Percentiles rank a stretch among this genome's conserved stretches.
phyloP scores from a whole-genome alignment of 2,113 vertebrate species.

The Piaya cayana region DNA sequence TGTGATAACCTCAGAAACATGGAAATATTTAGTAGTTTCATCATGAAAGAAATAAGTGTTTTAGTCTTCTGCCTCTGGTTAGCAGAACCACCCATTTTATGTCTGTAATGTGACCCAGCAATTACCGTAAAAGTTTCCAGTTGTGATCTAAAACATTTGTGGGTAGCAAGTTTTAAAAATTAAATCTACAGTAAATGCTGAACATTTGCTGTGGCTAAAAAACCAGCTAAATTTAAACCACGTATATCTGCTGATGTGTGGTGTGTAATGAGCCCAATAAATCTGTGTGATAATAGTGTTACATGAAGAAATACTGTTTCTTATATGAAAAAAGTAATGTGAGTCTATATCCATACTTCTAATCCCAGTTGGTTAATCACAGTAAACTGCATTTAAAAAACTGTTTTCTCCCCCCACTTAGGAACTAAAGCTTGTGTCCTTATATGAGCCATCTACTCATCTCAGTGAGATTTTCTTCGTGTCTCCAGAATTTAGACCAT shows the following conservation, averaged over 20 bases:
- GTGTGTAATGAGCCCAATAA: neutral
- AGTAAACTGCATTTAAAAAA: neutral
- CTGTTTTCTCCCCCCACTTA: neutral
- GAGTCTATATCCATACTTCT: neutral
- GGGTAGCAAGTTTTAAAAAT: slow-evolving; percentile 16
- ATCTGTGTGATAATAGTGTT: neutral
- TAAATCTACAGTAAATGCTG: neutral
- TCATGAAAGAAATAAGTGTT: slow-evolving; percentile 22
- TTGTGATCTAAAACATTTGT: slow-evolving; percentile 23
- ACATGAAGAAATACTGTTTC: neutral
- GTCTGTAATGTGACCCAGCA: neutral
- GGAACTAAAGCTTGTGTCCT: neutral
- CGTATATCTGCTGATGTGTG: neutral
- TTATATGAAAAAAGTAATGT: neutral
- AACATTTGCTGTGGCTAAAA: neutral
- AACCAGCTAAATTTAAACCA: neutral
- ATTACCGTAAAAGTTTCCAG: slow-evolving; percentile 24
- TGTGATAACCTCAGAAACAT: slow-evolving; percentile 6
- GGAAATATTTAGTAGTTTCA: slow-evolving; percentile 23
- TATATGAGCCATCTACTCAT: neutral
- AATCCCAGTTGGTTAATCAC: neutral
- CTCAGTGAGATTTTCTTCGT: neutral
- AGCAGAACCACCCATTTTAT: slow-evolving; percentile 16
- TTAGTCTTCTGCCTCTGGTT: slow-evolving; percentile 24
- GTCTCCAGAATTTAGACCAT: neutral